phyloP scores from a whole-genome alignment of 1,140 invertebrate genomes.

The Pollicipes pollicipes region DNA sequence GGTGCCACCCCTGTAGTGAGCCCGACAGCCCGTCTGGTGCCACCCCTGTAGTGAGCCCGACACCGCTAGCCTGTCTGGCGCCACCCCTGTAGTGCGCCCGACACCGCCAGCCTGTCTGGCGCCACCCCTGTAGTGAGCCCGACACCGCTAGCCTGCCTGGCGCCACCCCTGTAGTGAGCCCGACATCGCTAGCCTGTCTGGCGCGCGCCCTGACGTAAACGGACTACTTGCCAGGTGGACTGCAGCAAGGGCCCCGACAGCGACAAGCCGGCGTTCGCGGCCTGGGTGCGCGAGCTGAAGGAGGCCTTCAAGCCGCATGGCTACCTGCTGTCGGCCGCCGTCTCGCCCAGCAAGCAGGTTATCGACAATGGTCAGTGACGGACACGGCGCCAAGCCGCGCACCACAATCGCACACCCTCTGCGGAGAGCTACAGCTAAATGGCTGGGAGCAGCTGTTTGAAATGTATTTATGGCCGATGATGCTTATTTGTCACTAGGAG shows the following conservation, averaged over 20 bases:
- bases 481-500: not conserved
- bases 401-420: not conserved
- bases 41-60: too few species aligned
- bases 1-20: too few species aligned
- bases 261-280: slow-evolving; percentile 44
- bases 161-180: too few species aligned
- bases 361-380: slow-evolving; percentile 26
- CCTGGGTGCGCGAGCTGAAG: slow-evolving; percentile 50
- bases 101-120: too few species aligned
- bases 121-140: too few species aligned
- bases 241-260: slow-evolving; percentile 36
- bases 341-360: slow-evolving; percentile 36
- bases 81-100: too few species aligned
- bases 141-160: too few species aligned
- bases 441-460: not conserved
- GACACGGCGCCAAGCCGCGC: too few species aligned
- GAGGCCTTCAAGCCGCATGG: slow-evolving; percentile 50
- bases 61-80: too few species aligned
- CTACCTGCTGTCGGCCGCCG: slow-evolving; percentile 35
- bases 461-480: not conserved
- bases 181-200: too few species aligned
- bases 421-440: not conserved
- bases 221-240: slow-evolving; percentile 34
- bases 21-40: too few species aligned
- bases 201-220: too few species aligned